Evolutionary conservation across 2,113 vertebrate genomes (phyloP).

Genomic region (Heptranchias perlo): DNA sequence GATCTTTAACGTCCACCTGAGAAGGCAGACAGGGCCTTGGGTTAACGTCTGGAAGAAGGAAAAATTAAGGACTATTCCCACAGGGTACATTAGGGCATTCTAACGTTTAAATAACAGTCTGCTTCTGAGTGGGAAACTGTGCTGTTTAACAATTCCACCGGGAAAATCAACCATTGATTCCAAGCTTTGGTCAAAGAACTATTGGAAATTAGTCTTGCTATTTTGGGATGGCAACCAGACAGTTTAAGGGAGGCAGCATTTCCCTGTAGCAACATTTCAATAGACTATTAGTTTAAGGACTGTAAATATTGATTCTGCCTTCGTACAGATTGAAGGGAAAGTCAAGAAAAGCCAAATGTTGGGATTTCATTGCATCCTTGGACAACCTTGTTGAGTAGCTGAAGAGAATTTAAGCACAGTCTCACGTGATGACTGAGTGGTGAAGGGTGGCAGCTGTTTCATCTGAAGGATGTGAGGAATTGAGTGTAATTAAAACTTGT

Average conservation of each 20-base stretch:
- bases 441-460: background rate
- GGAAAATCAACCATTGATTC: conserved; percentile 11
- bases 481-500: too few species aligned
- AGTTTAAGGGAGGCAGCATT: background rate
- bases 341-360: background rate
- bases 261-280: conserved; percentile 11
- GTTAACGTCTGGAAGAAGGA: background rate
- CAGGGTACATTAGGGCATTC: background rate
- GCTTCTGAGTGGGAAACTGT: background rate
- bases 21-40: background rate
- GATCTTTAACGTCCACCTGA: background rate
- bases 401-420: background rate
- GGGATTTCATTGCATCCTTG: background rate
- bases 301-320: background rate
- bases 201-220: background rate
- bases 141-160: conserved; percentile 14
- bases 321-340: background rate
- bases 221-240: background rate
- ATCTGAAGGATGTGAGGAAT: background rate
- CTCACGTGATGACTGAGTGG: background rate
- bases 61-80: background rate
- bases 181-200: conserved; percentile 18
- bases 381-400: background rate
- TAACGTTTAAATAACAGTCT: conserved; percentile 16
- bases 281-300: background rate